A percentile compares a stretch with the other conserved stretches of the same genome.
These are phyloP conservation scores for Oenanthe oenanthe DNA, from an alignment of 2,113 vertebrate genomes.

Conservation along the genomic window DNA sequence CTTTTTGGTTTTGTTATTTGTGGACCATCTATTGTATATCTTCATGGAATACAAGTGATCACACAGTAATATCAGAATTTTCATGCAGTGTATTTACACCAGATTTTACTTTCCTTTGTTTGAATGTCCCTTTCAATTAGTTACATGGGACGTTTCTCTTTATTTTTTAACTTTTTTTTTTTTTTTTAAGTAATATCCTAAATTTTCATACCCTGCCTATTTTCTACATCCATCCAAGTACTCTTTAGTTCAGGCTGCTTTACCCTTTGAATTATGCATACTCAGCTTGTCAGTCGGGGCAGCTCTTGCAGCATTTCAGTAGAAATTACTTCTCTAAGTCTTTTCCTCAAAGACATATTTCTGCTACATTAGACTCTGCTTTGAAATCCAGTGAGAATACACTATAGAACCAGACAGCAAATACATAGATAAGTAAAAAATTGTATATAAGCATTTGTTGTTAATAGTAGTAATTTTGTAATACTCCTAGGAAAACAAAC, in stretches of 20 bases:
- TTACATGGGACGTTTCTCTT: not conserved
- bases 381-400: constrained; percentile 26
- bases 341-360: constrained; percentile 17
- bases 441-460: not conserved
- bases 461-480: not conserved
- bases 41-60: not conserved
- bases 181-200: not conserved
- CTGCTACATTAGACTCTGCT: not conserved
- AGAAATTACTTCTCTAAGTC: constrained; percentile 26
- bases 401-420: not conserved
- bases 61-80: not conserved
- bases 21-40: not conserved
- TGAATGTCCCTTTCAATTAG: not conserved
- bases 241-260: not conserved
- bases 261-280: not conserved
- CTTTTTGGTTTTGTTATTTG: not conserved
- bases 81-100: not conserved
- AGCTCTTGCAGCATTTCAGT: constrained; percentile 3
- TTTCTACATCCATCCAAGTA: not conserved
- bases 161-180: not conserved
- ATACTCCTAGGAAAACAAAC: not conserved
- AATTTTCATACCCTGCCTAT: not conserved
- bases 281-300: constrained; percentile 12
- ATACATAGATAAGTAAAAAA: not conserved
- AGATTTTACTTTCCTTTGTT: not conserved